Evolutionary conservation across 2,113 vertebrate genomes (phyloP).

Genomic region (Ciconia stormi): DNA sequence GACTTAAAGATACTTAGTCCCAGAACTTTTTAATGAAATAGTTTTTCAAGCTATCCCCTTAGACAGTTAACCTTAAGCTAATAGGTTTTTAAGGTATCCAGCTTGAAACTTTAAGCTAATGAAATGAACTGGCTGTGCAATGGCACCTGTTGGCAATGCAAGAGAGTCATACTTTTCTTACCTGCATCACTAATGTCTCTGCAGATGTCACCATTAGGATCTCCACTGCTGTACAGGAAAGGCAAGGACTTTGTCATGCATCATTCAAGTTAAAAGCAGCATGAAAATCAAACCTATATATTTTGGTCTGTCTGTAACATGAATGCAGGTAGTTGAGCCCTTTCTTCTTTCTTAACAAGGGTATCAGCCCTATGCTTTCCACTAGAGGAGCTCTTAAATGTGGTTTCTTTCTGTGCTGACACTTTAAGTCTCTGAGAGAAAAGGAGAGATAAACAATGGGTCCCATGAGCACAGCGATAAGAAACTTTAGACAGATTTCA

Average conservation of each 20-base stretch:
- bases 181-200: not conserved
- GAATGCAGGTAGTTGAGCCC: not conserved
- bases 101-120: not conserved
- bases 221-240: not conserved
- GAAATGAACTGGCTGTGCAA: not conserved
- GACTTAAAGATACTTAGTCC: not conserved
- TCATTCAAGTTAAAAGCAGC: not conserved
- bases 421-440: not conserved
- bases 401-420: not conserved
- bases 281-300: not conserved
- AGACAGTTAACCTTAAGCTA: not conserved
- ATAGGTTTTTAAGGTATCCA: not conserved
- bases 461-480: fast-evolving
- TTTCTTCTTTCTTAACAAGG: not conserved
- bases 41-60: not conserved
- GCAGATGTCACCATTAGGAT: not conserved
- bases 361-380: not conserved
- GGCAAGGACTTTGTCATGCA: not conserved
- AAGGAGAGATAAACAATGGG: not conserved
- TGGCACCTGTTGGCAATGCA: not conserved
- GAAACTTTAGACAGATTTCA: not conserved
- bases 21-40: not conserved
- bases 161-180: not conserved
- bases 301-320: not conserved
- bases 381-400: not conserved